Conservation (phyloP, 2,113 vertebrate species). For the Nothoprocta perdicaria region DNA sequence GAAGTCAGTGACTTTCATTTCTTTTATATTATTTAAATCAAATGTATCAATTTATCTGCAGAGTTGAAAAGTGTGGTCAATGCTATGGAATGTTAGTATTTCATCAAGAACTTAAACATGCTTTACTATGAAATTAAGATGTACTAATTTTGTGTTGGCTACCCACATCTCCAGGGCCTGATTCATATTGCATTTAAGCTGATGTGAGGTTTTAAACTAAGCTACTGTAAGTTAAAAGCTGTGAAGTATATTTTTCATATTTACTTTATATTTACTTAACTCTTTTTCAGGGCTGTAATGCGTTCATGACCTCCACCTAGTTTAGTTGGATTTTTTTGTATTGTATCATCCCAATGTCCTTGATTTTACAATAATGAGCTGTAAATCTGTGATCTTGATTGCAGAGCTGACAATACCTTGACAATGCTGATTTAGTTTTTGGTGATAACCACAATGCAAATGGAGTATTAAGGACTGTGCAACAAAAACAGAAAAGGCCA, state of each 20-base stretch:
- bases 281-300: neutral
- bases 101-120: neutral
- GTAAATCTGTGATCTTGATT: neutral
- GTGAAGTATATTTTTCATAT: neutral
- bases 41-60: neutral
- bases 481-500: neutral
- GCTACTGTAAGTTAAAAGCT: neutral
- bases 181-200: neutral
- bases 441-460: neutral
- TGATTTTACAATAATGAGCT: neutral
- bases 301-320: neutral
- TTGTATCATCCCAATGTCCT: neutral
- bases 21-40: slow-evolving; percentile 53
- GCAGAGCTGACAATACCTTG: neutral
- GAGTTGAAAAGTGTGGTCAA: neutral
- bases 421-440: neutral
- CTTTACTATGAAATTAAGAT: neutral
- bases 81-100: neutral
- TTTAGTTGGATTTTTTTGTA: neutral
- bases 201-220: neutral
- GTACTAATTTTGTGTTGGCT: neutral
- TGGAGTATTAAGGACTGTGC: neutral
- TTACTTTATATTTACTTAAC: neutral
- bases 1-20: neutral
- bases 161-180: neutral